Evolutionary conservation across 1,140 invertebrate genomes (phyloP).

Genomic region (Drosophila ficusphila): DNA sequence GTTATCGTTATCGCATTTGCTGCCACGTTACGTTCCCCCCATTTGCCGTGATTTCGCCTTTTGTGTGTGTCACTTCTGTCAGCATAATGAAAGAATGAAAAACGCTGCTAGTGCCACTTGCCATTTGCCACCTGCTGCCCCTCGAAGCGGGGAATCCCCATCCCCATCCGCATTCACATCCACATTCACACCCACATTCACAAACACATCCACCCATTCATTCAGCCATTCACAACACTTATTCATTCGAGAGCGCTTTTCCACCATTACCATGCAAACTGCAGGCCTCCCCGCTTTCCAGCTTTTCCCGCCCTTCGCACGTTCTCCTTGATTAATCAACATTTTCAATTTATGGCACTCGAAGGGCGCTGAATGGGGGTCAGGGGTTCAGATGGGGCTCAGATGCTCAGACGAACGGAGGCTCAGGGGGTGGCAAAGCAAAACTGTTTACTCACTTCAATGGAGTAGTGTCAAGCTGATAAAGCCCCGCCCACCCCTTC

Average conservation of each 20-base stretch:
- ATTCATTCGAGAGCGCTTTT: slow-evolving; percentile 57
- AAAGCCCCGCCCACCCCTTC: slow-evolving; percentile 37
- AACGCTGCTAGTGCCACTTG: slow-evolving; percentile 27
- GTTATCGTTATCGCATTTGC: slow-evolving; percentile 70
- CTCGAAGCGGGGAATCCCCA: background rate
- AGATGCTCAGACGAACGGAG: too few relatives aligned
- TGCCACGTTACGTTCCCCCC: slow-evolving; percentile 42
- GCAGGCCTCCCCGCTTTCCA: background rate
- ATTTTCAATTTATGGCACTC: slow-evolving; percentile 79
- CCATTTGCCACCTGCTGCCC: slow-evolving; percentile 48
- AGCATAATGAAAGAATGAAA: slow-evolving; percentile 63
- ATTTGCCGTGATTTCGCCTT: slow-evolving; percentile 8
- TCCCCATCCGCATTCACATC: background rate
- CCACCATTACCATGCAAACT: slow-evolving; percentile 48
- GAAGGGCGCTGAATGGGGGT: slow-evolving; percentile 6
- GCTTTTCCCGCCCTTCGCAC: slow-evolving; percentile 21
- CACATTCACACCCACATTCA: background rate
- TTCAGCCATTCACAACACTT: slow-evolving; percentile 45
- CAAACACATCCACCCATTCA: slow-evolving; percentile 23
- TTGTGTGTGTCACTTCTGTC: slow-evolving; percentile 62
- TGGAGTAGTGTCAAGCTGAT: slow-evolving; percentile 71
- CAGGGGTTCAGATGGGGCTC: background rate
- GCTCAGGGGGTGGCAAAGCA: slow-evolving; percentile 39
- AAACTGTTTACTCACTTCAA: slow-evolving; percentile 79
- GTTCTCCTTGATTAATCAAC: slow-evolving; percentile 76